Conservation (phyloP, 2,888 invertebrate genomes). For the Noctua pronuba region DNA sequence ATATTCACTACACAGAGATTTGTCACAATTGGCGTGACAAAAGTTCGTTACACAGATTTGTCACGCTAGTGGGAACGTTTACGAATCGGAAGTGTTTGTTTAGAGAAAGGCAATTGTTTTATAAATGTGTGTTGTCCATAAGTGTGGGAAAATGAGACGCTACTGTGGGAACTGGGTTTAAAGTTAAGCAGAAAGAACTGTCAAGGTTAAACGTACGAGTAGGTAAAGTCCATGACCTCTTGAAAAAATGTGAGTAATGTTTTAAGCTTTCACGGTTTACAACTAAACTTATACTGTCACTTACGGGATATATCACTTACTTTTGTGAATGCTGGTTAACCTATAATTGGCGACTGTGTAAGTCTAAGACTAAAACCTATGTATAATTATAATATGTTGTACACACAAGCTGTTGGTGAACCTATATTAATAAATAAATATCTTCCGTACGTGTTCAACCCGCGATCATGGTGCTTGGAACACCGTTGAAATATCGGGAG, state of each 20-base stretch:
- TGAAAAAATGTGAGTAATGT: not conserved
- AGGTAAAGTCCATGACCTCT: not conserved
- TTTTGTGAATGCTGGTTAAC: too few relatives aligned
- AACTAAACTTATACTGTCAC: too few relatives aligned
- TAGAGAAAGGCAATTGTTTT: slow-evolving; percentile 35
- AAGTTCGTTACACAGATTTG: slow-evolving; percentile 32
- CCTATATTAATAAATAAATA: too few relatives aligned
- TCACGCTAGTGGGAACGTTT: slow-evolving; percentile 38
- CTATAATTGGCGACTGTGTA: too few relatives aligned
- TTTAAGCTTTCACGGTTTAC: too few relatives aligned
- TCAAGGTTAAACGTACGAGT: not conserved
- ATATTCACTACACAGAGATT: slow-evolving; percentile 8
- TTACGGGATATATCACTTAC: too few relatives aligned
- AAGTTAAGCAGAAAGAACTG: not conserved
- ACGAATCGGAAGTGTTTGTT: slow-evolving; percentile 40
- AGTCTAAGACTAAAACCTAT: too few relatives aligned
- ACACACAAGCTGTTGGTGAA: too few relatives aligned
- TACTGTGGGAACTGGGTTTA: slow-evolving; percentile 3
- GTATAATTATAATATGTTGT: too few relatives aligned
- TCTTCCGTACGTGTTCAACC: too few relatives aligned
- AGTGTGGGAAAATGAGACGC: slow-evolving; percentile 29
- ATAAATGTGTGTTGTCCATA: slow-evolving; percentile 21
- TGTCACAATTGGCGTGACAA: slow-evolving; percentile 48
- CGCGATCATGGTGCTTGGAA: too few relatives aligned
- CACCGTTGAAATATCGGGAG: too few relatives aligned